Conservation (phyloP, 2,113 vertebrate species). For the Cyanoramphus novaezelandiae region DNA sequence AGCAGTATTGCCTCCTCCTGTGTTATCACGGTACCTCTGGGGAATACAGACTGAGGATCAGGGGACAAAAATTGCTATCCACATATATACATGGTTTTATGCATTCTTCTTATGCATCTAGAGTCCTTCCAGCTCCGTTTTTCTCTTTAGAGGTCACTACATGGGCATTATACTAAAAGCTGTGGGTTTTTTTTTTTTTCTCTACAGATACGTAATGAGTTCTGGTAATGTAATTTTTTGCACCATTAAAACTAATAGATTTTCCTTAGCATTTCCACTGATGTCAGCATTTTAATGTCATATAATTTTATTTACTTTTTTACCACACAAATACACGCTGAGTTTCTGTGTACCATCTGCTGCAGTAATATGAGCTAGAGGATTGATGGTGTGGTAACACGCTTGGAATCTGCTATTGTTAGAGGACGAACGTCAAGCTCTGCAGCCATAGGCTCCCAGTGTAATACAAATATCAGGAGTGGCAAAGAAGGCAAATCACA, state of each 20-base stretch:
- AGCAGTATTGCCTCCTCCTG: neutral
- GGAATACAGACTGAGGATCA: neutral
- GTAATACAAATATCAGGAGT: neutral
- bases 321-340: neutral
- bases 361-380: neutral
- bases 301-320: constrained; percentile 16
- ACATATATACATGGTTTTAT: rapidly evolving
- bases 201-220: neutral
- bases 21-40: neutral
- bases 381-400: neutral
- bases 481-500: neutral
- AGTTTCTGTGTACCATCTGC: neutral
- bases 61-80: neutral
- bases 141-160: neutral
- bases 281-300: neutral
- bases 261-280: neutral
- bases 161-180: neutral
- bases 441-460: neutral
- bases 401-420: neutral
- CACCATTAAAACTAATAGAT: neutral
- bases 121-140: neutral
- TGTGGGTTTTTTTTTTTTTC: rapidly evolving
- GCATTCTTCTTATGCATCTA: neutral
- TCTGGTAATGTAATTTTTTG: neutral
- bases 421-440: neutral